Conservation (phyloP, 2,797 vertebrate species). For the Spheniscus humboldti region DNA sequence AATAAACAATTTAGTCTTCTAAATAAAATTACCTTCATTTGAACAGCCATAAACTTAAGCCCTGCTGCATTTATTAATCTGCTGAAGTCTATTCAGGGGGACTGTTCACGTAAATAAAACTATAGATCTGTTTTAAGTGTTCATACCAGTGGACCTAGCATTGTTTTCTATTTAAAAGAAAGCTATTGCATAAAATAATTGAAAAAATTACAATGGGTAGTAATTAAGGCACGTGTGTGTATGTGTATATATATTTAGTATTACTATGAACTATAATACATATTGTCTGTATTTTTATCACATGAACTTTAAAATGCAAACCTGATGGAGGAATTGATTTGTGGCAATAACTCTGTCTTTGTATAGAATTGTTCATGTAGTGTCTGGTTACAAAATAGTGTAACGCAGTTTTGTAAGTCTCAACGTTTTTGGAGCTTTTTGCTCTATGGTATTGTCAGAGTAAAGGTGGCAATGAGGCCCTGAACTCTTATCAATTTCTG, state of each 20-base stretch:
- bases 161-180: background rate
- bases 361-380: background rate
- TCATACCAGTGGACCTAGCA: background rate
- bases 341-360: background rate
- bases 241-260: background rate
- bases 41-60: background rate
- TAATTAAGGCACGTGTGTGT: background rate
- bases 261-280: background rate
- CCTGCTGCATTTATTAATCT: background rate
- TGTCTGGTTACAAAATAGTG: background rate
- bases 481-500: background rate
- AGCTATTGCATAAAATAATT: background rate
- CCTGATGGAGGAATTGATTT: background rate
- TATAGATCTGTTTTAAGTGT: background rate
- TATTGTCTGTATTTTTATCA: background rate
- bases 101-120: background rate
- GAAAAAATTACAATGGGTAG: background rate
- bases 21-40: background rate
- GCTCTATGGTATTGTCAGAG: background rate
- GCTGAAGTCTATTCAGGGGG: background rate
- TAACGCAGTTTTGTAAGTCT: background rate
- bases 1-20: background rate
- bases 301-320: background rate
- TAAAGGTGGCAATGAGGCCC: background rate
- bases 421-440: background rate